These are phyloP conservation scores for Saimiri boliviensis DNA, from an alignment of 2,113 vertebrate genomes.

Conservation along the genomic window DNA sequence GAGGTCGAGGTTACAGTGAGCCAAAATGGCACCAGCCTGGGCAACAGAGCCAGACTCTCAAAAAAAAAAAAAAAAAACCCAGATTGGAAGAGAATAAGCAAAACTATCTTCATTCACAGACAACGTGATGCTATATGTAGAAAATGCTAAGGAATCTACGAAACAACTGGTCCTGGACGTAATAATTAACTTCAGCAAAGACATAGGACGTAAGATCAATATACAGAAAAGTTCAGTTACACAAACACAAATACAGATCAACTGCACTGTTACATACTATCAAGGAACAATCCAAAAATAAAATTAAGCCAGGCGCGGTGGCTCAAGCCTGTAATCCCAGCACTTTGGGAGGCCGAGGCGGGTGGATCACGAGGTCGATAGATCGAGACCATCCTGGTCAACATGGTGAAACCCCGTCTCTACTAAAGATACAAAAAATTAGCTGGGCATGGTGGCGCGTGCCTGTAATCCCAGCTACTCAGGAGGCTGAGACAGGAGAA, in stretches of 20 bases:
- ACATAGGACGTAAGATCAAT: neutral
- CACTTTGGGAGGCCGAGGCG: too few relatives aligned
- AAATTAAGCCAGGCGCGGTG: too few relatives aligned
- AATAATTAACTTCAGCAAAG: conserved; percentile 12
- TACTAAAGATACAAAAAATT: too few relatives aligned
- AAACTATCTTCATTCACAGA: conserved; percentile 10
- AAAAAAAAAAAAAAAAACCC: neutral
- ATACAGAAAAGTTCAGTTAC: neutral
- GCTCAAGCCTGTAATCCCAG: too few relatives aligned
- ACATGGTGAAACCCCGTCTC: too few relatives aligned
- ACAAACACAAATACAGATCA: neutral
- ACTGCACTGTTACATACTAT: neutral
- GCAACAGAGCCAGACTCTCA: neutral
- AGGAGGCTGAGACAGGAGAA: too few relatives aligned
- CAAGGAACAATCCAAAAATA: conserved; percentile 36
- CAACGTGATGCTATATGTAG: neutral
- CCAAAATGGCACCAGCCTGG: too few relatives aligned
- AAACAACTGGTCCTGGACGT: neutral
- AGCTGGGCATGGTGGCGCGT: too few relatives aligned
- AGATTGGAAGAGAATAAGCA: neutral
- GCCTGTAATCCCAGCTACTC: too few relatives aligned
- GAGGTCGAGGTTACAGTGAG: neutral
- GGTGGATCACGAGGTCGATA: too few relatives aligned
- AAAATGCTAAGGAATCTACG: neutral
- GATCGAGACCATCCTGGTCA: too few relatives aligned